A percentile compares a stretch with the other conserved stretches of the same genome.
Evolutionary conservation across 2,888 invertebrate species (phyloP).

Genomic region (Andrena flavipes): DNA sequence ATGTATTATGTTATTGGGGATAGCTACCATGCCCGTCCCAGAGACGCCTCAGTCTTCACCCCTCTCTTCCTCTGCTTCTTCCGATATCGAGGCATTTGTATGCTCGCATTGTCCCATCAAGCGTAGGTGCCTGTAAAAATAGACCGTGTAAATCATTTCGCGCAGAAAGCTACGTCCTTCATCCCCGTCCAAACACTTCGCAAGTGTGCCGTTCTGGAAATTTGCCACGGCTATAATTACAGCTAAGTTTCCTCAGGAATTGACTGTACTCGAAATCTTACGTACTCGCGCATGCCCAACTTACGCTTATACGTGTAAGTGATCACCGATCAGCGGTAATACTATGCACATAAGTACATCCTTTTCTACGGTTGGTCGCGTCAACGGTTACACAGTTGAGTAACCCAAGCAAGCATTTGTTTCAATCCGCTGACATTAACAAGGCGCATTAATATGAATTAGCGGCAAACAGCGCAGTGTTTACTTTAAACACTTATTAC

Average conservation of each 20-base stretch:
- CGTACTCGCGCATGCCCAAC: neutral
- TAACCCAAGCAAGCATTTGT: constrained; percentile 4
- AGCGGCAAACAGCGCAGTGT: constrained; percentile 2
- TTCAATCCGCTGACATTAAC: constrained; percentile 2
- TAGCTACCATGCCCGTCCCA: constrained; percentile 68
- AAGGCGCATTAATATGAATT: constrained; percentile 19
- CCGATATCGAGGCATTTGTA: constrained; percentile 51
- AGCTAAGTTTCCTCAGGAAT: neutral
- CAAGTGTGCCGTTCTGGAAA: neutral
- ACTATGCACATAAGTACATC: neutral
- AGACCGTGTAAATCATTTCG: neutral
- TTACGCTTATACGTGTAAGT: neutral
- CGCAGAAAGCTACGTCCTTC: neutral
- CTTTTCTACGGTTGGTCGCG: constrained; percentile 8
- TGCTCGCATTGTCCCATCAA: constrained; percentile 21
- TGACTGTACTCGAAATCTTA: neutral
- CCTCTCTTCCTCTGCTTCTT: constrained; percentile 59
- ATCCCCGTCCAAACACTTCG: neutral
- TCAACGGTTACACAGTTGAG: constrained; percentile 3
- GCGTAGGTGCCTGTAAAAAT: neutral
- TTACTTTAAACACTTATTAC: constrained; percentile 28
- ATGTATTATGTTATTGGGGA: constrained; percentile 84
- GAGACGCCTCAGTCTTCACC: constrained; percentile 69
- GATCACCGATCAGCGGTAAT: neutral
- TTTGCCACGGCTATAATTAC: neutral